Evolutionary conservation across 92 coral and sea anemone genomes (phyloP), one percentile per base, ranked within the genome.

Genomic region (Bergia sp.): DNA sequence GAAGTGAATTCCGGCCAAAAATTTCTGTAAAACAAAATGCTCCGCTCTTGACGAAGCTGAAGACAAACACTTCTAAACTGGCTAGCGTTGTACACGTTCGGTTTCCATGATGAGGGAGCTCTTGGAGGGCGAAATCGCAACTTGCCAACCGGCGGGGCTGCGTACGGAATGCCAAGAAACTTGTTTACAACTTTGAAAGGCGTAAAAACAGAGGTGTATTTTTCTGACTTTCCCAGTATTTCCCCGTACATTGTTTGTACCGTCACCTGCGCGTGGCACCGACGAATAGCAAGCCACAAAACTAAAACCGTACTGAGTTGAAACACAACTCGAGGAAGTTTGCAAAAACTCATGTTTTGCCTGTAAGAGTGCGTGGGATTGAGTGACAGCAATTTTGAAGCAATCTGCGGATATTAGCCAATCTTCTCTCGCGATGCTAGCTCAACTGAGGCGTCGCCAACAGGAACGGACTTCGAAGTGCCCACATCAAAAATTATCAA

Each of bases 91-190:
- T 92, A 89, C 1, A 85, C 58, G 12, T 77, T 78, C 20, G 96
- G 89, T 90, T 86, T 82, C 98, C 98, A 95, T 75, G 91, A 57
- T 18, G 89, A 36, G 2, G 85, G 90, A 47, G 79, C 75, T 58
- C 53, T 39, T 1, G 98, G 98, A 73, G 95, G 92, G 73, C 90
- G 88, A 73, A 95, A 95, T 0, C 98, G 93, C 42, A 95, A 83
- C 50, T 93, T 91, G 7, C 92, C 93, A 41, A 85, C 69, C 55
- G 98, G 98, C 13, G 98, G 93, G 21, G 96, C 89, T 12, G 98
- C 98, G 57, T 90, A 95, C 1, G 96, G 98, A 73, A 95, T 80
- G 1, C 98, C 98, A 41, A 95, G 98, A 65, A 93, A 95, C 90
- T 90, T 95, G 80, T 80, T 92, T 37, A 95, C 94, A 8, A 82